These are phyloP conservation scores for Mythimna albipuncta DNA, from an alignment of 2,888 invertebrate species.

Conservation along the genomic window DNA sequence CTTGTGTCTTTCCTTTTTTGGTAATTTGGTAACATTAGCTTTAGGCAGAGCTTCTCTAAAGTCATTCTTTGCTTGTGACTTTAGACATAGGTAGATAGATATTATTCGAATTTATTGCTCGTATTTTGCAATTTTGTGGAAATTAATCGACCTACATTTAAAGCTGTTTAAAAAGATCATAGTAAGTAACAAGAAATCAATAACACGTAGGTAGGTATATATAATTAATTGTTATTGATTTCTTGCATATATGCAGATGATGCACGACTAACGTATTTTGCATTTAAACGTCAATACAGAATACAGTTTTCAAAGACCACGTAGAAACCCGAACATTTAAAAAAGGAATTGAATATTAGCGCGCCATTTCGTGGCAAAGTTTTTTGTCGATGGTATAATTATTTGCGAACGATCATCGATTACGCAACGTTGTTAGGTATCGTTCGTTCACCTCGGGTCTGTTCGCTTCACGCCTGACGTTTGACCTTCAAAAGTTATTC, in stretches of 20 bases:
- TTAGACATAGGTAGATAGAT: background rate
- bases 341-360: constrained; percentile 48
- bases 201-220: background rate
- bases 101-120: background rate
- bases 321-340: constrained; percentile 50
- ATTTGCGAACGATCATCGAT: constrained; percentile 57
- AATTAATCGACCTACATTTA: too few species aligned
- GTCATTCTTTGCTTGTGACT: too few species aligned
- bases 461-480: constrained; percentile 40
- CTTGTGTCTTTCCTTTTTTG: background rate
- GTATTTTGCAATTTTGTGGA: too few species aligned
- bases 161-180: background rate
- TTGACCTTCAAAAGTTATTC: constrained; percentile 57
- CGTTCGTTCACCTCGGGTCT: constrained; percentile 66
- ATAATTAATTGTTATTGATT: too few species aligned
- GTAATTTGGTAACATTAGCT: background rate
- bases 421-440: constrained; percentile 66
- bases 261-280: constrained; percentile 30
- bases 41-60: too few species aligned
- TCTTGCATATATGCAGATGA: constrained; percentile 21
- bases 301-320: constrained; percentile 31
- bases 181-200: constrained; percentile 10
- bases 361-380: constrained; percentile 52
- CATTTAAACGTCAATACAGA: constrained; percentile 34
- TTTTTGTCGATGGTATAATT: constrained; percentile 61